phyloP scores from a whole-genome alignment of 2,113 vertebrate species.

The Eudorcas thomsonii region DNA sequence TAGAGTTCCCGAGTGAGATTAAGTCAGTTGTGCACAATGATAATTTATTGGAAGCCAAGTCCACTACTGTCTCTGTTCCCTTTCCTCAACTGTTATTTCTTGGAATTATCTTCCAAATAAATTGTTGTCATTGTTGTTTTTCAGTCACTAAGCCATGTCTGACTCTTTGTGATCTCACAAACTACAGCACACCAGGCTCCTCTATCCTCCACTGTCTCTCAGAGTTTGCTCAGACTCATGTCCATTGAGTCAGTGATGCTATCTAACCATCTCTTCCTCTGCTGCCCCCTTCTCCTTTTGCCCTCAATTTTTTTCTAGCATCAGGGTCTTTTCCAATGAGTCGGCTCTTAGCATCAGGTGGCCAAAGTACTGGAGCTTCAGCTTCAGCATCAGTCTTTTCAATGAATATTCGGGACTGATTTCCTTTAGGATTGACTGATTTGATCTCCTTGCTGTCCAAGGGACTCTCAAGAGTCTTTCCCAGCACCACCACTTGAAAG shows the following conservation, averaged over 20 bases:
- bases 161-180: not conserved
- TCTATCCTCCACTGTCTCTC: not conserved
- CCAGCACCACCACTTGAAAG: not conserved
- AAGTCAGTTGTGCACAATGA: not conserved
- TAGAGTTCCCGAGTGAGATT: not conserved
- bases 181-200: not conserved
- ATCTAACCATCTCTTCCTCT: not conserved
- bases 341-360: not conserved
- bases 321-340: not conserved
- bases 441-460: not conserved
- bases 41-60: not conserved
- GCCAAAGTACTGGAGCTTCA: not conserved
- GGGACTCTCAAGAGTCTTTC: not conserved
- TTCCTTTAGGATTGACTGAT: not conserved
- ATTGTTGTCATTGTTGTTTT: not conserved
- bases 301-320: not conserved
- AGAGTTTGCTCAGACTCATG: not conserved
- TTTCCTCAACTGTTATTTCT: not conserved
- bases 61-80: not conserved
- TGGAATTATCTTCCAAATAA: not conserved
- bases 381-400: not conserved
- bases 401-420: not conserved
- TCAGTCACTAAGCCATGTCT: not conserved
- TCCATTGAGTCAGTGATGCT: not conserved
- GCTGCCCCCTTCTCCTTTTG: not conserved